A percentile compares a stretch with the other conserved stretches of the same genome.
These are phyloP conservation scores for Xestia sexstrigata DNA, from an alignment of 2,888 invertebrate genomes.

Conservation along the genomic window DNA sequence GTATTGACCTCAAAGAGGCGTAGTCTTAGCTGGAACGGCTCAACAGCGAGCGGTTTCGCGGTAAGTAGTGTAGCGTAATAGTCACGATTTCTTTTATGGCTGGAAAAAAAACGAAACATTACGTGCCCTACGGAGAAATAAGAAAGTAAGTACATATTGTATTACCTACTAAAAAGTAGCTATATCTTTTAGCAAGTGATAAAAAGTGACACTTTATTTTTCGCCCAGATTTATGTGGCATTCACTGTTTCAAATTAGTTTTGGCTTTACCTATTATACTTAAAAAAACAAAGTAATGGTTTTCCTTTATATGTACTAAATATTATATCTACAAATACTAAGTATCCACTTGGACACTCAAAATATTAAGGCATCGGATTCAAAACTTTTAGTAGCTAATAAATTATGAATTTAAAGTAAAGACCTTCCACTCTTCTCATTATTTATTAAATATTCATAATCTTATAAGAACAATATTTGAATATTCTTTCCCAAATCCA, in stretches of 20 bases:
- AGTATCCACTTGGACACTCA: not conserved
- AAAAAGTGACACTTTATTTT: no score
- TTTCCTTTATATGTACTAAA: not conserved
- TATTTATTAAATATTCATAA: not conserved
- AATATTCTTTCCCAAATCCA: not conserved
- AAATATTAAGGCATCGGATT: slow-evolving; percentile 6
- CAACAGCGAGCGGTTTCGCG: not conserved
- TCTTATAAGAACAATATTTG: not conserved
- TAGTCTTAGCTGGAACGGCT: not conserved
- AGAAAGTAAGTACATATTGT: no score
- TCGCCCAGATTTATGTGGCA: no score
- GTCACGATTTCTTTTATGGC: no score
- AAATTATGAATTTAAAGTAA: slow-evolving; percentile 13
- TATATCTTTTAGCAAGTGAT: no score
- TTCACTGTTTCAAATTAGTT: no score
- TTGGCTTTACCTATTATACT: no score
- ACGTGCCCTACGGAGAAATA: no score
- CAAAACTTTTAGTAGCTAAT: not conserved
- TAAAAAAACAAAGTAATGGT: no score
- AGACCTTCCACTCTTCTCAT: not conserved
- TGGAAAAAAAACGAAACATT: no score
- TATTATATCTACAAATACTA: not conserved
- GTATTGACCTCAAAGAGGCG: not conserved
- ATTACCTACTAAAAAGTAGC: no score
- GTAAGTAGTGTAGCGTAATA: not conserved